Evolutionary conservation across 2,797 vertebrate species (phyloP), one percentile per base, ranked within the genome.

Genomic region (Eremophila alpestris): DNA sequence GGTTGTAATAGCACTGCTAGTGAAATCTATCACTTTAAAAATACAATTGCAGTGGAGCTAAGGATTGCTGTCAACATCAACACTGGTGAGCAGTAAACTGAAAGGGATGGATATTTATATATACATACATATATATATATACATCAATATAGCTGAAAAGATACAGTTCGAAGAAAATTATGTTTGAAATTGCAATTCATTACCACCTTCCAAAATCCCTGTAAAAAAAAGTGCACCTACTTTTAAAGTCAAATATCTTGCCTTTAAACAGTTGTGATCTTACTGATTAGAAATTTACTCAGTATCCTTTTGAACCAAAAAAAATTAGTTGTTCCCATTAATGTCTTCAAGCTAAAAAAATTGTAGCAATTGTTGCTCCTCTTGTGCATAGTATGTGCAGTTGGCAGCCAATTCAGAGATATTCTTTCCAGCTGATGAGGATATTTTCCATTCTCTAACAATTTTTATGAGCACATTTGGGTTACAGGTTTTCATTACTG

Each of bases 11-110:
- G 26, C 17, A 87, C 4, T 16, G 30, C 22, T 73, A 91, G 82
- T 73, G 62, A 96, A 95, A 93, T 95, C 32, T 89, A 71, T 91
- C 52, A 94, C 26, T 92, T 94, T 69, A 90, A 95, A 97, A 87
- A 63, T 78, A 88, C n/a, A 69, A 26, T 49, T 78, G 56, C 55
- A 89, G 6, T 70, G 74, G 19, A 94, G 75, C 23, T 94, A 67
- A 75, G 43, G 30, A 49, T 83, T 94, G 64, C 55, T 93, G 68
- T 75, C 63, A 94, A 67, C 52, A 70, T 71, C 52, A 77, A 75
- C 78, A 92, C 20, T 79, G 19, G 13, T 79, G 40, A 93, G 38
- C 10, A 81, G 75, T 70, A 93, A 67, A 76, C 5, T 36, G 51
- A 93, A 92, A 78, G 8, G 19, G 19, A 41, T 67, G 48, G 43